These are phyloP conservation scores for Rousettus leschenaultii DNA, from an alignment of 2,113 vertebrate genomes.

Conservation along the genomic window DNA sequence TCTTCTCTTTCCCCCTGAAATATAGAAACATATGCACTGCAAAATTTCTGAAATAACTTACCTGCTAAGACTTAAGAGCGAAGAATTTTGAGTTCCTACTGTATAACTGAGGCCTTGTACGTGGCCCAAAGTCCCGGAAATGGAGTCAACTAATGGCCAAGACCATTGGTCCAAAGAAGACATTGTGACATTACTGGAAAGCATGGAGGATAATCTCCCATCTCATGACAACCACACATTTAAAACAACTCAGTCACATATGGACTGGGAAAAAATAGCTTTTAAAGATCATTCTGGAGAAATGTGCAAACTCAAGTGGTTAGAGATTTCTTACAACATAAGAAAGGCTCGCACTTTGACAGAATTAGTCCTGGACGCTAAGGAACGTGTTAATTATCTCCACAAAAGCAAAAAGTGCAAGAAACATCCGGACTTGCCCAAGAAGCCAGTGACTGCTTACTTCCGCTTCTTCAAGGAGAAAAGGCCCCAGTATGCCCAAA, in stretches of 20 bases:
- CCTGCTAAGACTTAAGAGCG: background rate
- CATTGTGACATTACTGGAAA: background rate
- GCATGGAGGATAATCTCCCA: background rate
- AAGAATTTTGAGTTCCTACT: background rate
- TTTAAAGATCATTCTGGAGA: slow-evolving; percentile 38
- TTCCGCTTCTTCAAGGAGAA: slow-evolving; percentile 68
- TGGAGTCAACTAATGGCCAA: background rate
- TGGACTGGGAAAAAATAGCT: background rate
- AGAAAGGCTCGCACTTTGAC: background rate
- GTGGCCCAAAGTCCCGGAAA: background rate
- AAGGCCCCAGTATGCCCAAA: background rate
- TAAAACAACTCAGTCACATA: background rate
- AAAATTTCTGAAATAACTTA: background rate
- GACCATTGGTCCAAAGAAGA: background rate
- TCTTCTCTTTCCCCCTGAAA: background rate
- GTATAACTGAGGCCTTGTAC: background rate
- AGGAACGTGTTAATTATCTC: background rate
- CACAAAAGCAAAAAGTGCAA: accelerated
- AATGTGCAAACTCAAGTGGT: slow-evolving; percentile 43
- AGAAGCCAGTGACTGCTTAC: slow-evolving; percentile 94
- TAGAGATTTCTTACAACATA: slow-evolving; percentile 51
- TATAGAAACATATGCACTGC: background rate
- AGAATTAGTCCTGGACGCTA: slow-evolving; percentile 20
- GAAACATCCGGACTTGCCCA: slow-evolving; percentile 54
- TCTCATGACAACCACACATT: accelerated